phyloP scores from a whole-genome alignment of 2,888 invertebrate genomes.

The Leptura quadrifasciata region DNA sequence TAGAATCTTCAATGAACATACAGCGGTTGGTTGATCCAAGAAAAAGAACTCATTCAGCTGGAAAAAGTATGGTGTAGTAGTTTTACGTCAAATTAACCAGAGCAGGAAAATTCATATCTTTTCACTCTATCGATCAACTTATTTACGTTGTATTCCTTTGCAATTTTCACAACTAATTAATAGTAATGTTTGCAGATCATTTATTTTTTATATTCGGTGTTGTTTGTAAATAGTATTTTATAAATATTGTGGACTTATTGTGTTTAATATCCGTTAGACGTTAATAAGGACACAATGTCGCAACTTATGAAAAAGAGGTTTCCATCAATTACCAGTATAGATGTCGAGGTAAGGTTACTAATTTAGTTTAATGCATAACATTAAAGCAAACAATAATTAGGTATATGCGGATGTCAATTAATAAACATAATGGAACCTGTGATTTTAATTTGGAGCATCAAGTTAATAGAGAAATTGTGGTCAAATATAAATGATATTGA shows the following conservation, averaged over 20 bases:
- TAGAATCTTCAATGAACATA: neutral
- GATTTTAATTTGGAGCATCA: neutral
- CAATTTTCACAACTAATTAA: neutral
- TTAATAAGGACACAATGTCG: slow-evolving; percentile 57
- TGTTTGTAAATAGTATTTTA: slow-evolving; percentile 15
- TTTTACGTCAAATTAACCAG: neutral
- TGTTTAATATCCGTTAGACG: neutral
- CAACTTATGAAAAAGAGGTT: slow-evolving; percentile 74
- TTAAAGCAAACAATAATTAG: slow-evolving; percentile 6
- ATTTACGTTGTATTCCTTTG: neutral
- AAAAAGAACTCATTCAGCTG: neutral
- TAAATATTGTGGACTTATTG: slow-evolving; percentile 25
- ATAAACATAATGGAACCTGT: neutral
- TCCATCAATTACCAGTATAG: slow-evolving; percentile 76
- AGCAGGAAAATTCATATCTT: neutral
- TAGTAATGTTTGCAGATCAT: neutral
- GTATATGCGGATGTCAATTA: neutral
- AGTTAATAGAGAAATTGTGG: too few relatives aligned
- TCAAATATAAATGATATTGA: too few relatives aligned
- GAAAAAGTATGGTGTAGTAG: neutral
- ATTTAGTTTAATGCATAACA: slow-evolving; percentile 1
- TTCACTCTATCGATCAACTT: slow-evolving; percentile 22
- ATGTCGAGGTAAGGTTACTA: slow-evolving; percentile 71
- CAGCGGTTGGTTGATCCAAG: neutral
- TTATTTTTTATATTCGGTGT: slow-evolving; percentile 27